phyloP scores from a whole-genome alignment of 2,797 vertebrate species.

The Hipposideros larvatus region DNA sequence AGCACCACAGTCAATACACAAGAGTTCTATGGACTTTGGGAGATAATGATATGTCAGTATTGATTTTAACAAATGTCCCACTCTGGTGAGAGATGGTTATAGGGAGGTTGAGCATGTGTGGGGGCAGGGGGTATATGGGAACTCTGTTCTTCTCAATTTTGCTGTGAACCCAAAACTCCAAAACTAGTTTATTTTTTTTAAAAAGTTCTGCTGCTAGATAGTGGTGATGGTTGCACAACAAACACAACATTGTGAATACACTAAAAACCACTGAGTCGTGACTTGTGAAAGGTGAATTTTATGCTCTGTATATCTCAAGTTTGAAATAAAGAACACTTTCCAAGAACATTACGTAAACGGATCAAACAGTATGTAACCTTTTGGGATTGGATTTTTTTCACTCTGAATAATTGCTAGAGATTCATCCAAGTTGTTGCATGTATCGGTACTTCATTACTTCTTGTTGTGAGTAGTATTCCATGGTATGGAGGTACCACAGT shows the following conservation, averaged over 20 bases:
- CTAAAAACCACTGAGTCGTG: background rate
- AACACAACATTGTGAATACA: background rate
- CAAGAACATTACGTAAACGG: background rate
- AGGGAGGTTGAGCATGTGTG: background rate
- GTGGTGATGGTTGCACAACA: background rate
- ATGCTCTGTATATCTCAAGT: conserved; percentile 1
- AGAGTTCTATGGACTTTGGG: background rate
- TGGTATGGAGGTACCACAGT: background rate
- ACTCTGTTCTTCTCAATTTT: background rate
- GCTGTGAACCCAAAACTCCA: background rate
- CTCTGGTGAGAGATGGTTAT: background rate
- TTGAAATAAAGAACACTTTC: background rate
- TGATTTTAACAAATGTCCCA: background rate
- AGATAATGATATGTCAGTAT: background rate
- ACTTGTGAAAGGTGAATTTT: conserved; percentile 1
- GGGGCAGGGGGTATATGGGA: background rate
- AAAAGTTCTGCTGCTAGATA: background rate
- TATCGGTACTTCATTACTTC: background rate
- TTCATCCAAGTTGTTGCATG: background rate
- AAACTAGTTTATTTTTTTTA: background rate
- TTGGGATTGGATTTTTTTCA: background rate
- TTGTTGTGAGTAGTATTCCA: background rate
- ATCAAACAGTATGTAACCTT: background rate
- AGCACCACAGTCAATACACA: no score
- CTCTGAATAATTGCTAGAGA: background rate